Conservation (phyloP, 2,113 vertebrate species). For the Leucopsar rothschildi region DNA sequence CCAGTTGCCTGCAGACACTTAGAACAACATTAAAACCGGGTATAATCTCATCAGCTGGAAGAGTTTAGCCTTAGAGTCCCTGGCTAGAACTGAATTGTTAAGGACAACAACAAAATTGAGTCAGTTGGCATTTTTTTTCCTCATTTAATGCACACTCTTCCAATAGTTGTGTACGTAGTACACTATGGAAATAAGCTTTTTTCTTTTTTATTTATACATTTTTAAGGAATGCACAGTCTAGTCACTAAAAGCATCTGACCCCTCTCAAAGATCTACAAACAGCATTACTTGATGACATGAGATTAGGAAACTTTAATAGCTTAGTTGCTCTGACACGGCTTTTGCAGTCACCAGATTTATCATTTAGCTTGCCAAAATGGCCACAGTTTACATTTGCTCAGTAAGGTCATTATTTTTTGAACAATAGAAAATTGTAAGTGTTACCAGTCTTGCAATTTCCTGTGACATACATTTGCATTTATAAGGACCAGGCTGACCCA, state of each 20-base stretch:
- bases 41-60: not conserved
- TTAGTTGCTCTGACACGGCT: not conserved
- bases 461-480: conserved; percentile 3
- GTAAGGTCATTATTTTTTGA: not conserved
- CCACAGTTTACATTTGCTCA: not conserved
- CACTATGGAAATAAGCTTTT: not conserved
- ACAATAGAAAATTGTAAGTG: not conserved
- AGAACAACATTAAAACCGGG: not conserved
- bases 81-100: not conserved
- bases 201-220: not conserved
- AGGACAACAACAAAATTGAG: not conserved
- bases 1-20: not conserved
- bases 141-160: not conserved
- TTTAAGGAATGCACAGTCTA: not conserved
- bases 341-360: not conserved
- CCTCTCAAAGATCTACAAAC: not conserved
- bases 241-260: not conserved
- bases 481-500: not conserved
- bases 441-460: not conserved
- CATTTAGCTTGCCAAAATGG: not conserved
- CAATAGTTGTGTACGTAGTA: not conserved
- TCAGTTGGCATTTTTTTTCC: not conserved
- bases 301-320: not conserved
- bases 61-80: not conserved
- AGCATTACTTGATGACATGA: not conserved